A percentile compares a stretch with the other conserved stretches of the same genome.
These are phyloP conservation scores for Sylvicapra grimmia DNA, from an alignment of 2,113 vertebrate genomes.

Conservation along the genomic window DNA sequence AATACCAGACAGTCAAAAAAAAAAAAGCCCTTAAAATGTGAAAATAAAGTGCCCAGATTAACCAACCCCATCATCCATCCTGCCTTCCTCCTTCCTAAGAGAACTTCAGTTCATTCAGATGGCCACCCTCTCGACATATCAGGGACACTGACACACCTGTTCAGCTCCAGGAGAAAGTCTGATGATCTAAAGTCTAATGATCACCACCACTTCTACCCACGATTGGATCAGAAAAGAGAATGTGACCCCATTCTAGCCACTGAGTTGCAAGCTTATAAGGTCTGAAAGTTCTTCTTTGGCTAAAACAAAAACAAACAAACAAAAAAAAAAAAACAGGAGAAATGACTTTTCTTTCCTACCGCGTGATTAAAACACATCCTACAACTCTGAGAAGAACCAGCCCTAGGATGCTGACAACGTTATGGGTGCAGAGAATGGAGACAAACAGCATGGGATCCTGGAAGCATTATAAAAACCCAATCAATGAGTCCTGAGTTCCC, in stretches of 20 bases:
- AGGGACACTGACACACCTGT: background rate
- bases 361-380: background rate
- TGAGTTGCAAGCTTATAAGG: background rate
- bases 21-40: background rate
- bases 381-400: background rate
- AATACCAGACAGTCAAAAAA: background rate
- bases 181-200: background rate
- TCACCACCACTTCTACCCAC: background rate
- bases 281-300: background rate
- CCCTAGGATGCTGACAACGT: background rate
- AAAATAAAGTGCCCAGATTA: background rate
- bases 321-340: background rate
- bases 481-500: background rate
- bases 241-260: background rate
- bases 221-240: background rate
- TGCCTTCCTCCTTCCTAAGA: background rate
- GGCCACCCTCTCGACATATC: background rate
- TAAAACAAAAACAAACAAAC: background rate
- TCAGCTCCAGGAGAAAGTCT: background rate
- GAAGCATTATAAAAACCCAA: background rate
- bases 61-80: background rate
- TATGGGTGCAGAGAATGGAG: background rate
- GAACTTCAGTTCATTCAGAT: background rate
- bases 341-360: background rate
- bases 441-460: background rate